Conservation (phyloP, 2,113 vertebrate species). For the Odontesthes bonariensis region DNA sequence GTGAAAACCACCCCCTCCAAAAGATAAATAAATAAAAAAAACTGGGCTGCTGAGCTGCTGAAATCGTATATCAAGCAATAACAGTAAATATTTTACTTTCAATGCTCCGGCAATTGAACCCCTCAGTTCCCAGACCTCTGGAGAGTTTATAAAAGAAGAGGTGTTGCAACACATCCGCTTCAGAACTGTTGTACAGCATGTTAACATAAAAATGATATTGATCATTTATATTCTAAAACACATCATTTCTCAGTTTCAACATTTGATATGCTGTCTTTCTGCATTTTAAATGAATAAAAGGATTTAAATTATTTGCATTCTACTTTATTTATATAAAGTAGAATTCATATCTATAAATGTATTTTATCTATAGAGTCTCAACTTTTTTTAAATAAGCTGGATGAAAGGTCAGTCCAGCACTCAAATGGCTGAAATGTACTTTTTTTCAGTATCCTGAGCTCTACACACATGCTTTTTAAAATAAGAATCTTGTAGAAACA, state of each 20-base stretch:
- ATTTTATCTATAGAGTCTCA: no score
- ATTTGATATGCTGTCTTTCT: not conserved
- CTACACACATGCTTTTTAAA: not conserved
- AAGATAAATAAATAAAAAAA: not conserved
- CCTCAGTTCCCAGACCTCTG: not conserved
- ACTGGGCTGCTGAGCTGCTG: not conserved
- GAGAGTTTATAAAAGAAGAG: not conserved
- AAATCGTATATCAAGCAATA: not conserved
- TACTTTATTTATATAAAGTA: not conserved
- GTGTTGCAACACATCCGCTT: not conserved
- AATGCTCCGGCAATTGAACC: not conserved
- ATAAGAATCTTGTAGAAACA: conserved; percentile 34
- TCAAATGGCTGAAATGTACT: not conserved
- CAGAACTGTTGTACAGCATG: not conserved
- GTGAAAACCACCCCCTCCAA: not conserved
- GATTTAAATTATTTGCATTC: not conserved
- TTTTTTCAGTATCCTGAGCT: not conserved
- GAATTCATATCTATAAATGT: no score
- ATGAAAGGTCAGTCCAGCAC: no score
- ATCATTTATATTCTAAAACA: not conserved
- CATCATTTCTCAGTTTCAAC: not conserved
- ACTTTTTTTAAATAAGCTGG: not conserved
- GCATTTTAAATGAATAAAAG: not conserved
- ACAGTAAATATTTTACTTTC: not conserved
- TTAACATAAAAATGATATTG: not conserved